A percentile compares a stretch with the other conserved stretches of the same genome.
Evolutionary conservation across 2,888 invertebrate genomes (phyloP).

Genomic region (Callosobruchus maculatus): DNA sequence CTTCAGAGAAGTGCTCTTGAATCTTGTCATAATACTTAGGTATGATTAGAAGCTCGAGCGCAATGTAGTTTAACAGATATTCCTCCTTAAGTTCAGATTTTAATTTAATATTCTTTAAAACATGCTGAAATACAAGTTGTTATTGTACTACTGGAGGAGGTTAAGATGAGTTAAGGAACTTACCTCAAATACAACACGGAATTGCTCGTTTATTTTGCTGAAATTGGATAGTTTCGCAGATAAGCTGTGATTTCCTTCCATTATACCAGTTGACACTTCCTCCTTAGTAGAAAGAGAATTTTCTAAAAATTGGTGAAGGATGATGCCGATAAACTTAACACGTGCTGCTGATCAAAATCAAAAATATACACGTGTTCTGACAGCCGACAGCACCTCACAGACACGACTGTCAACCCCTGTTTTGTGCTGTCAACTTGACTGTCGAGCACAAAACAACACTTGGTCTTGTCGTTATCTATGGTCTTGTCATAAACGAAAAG

Average conservation of each 20-base stretch:
- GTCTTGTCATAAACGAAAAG: too few species aligned
- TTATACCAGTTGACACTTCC: neutral
- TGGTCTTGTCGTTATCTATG: too few species aligned
- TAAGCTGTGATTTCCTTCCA: neutral
- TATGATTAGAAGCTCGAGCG: slow-evolving; percentile 27
- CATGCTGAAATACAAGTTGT: slow-evolving; percentile 12
- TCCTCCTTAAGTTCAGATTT: slow-evolving; percentile 14
- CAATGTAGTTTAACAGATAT: slow-evolving; percentile 27
- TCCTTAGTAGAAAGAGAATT: neutral
- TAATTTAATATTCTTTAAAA: slow-evolving; percentile 13
- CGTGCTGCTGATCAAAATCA: neutral
- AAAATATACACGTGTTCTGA: too few species aligned
- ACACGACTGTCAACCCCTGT: too few species aligned
- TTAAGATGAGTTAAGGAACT: slow-evolving; percentile 8
- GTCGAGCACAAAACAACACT: too few species aligned
- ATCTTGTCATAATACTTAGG: slow-evolving; percentile 56
- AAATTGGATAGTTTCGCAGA: slow-evolving; percentile 10
- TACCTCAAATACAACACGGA: slow-evolving; percentile 33
- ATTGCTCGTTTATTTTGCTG: slow-evolving; percentile 33
- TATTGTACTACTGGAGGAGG: neutral
- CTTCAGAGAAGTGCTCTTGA: slow-evolving; percentile 58
- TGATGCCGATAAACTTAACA: neutral
- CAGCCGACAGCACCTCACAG: too few species aligned
- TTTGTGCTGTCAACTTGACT: too few species aligned
- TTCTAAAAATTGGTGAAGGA: too few species aligned